phyloP scores from a whole-genome alignment of 2,888 invertebrate species.

The Omphaloscelis lunosa region DNA sequence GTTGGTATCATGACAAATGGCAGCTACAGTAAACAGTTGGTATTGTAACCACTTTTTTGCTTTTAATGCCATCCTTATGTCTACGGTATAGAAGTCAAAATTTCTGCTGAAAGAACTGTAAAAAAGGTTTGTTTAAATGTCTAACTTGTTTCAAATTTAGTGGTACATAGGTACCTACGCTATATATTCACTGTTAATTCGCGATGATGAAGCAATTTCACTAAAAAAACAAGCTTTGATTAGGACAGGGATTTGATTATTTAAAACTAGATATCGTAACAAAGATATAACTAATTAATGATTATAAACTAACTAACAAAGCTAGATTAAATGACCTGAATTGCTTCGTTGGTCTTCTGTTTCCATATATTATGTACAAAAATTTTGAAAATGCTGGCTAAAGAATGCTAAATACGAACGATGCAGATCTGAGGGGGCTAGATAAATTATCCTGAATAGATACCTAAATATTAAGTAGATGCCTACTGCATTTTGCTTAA shows the following conservation, averaged over 20 bases:
- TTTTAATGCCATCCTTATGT: no score
- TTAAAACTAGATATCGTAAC: constrained; percentile 1
- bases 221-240: background rate
- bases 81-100: no score
- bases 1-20: no score
- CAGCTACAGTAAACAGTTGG: no score
- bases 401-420: background rate
- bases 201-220: background rate
- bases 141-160: no score
- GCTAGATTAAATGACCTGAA: background rate
- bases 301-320: background rate
- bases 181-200: background rate
- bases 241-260: background rate
- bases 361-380: background rate
- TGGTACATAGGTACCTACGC: background rate
- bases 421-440: background rate
- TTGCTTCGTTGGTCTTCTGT: background rate
- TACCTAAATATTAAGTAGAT: background rate
- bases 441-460: background rate
- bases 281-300: background rate
- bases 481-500: background rate
- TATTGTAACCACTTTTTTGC: no score
- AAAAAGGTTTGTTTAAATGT: no score
- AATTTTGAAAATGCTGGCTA: no score
- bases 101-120: no score